A percentile compares a stretch with the other conserved stretches of the same genome.
Evolutionary conservation across 1,140 invertebrate genomes (phyloP).

Genomic region (Psilanteris sp.): DNA sequence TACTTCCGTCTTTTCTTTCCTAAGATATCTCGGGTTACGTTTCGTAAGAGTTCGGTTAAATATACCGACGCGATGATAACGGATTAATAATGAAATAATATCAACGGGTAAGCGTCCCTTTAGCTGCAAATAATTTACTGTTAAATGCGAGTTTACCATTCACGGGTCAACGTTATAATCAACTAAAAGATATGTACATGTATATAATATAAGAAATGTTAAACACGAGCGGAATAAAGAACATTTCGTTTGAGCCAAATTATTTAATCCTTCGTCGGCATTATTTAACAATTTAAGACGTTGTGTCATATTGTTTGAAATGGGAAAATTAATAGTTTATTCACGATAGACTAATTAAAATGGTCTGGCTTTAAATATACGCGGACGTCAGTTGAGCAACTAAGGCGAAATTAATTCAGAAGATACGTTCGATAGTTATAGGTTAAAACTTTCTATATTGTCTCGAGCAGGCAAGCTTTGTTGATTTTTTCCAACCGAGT

Average conservation of each 20-base stretch:
- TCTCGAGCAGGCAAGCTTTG: constrained; percentile 11
- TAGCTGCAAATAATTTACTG: too few relatives aligned
- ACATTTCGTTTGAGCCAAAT: too few relatives aligned
- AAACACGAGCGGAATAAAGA: too few relatives aligned
- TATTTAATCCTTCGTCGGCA: too few relatives aligned
- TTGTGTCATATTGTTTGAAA: background rate
- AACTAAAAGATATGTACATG: too few relatives aligned
- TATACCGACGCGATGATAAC: background rate
- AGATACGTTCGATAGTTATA: constrained; percentile 36
- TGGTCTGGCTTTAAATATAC: constrained; percentile 9
- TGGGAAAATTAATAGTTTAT: constrained; percentile 15
- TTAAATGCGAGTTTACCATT: too few relatives aligned
- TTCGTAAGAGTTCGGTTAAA: constrained; percentile 17
- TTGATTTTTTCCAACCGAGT: constrained; percentile 30
- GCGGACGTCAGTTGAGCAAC: constrained; percentile 16
- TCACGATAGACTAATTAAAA: constrained; percentile 29
- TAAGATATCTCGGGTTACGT: constrained; percentile 10
- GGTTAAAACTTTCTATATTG: constrained; percentile 51
- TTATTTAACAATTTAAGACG: constrained; percentile 1
- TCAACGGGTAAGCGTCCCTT: too few relatives aligned
- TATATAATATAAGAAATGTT: too few relatives aligned
- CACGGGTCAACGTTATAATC: too few relatives aligned
- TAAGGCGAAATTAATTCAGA: constrained; percentile 38
- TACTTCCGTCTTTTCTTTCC: constrained; percentile 50
- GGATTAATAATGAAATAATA: constrained; percentile 4